Percentiles rank a stretch among this genome's conserved stretches.
Evolutionary conservation across 2,888 invertebrate genomes (phyloP).

Genomic region (Microctonus aethiopoides): DNA sequence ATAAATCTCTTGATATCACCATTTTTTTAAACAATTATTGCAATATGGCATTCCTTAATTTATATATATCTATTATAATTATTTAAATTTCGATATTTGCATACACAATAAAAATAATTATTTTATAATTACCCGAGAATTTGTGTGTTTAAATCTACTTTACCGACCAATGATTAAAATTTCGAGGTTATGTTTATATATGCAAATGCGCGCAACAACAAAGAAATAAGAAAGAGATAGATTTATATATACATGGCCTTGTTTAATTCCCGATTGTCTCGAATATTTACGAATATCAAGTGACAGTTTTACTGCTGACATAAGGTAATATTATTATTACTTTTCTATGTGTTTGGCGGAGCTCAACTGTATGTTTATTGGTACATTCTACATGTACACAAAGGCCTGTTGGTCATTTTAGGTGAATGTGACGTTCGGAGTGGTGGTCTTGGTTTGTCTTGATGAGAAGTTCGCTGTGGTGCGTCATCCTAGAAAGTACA

Average conservation of each 20-base stretch:
- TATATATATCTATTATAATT: constrained; percentile 31
- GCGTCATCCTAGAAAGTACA: constrained; percentile 15
- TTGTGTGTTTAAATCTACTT: not conserved
- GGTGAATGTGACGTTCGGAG: not conserved
- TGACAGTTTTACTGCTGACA: not conserved
- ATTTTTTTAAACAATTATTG: constrained; percentile 30
- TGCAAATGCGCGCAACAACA: too few relatives aligned
- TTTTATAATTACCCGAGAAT: not conserved
- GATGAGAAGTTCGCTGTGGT: not conserved
- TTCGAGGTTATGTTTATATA: not conserved
- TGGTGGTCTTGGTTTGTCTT: not conserved
- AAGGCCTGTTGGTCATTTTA: not conserved
- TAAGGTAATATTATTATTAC: not conserved
- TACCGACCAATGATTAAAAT: not conserved
- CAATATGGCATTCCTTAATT: constrained; percentile 43
- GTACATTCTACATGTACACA: not conserved
- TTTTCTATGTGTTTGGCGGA: not conserved
- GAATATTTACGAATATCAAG: constrained; percentile 2
- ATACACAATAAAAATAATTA: not conserved
- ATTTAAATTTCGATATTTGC: not conserved
- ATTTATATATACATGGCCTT: too few relatives aligned
- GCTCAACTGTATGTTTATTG: not conserved
- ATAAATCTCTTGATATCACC: not conserved
- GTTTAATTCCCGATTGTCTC: too few relatives aligned
- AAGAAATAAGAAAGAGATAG: too few relatives aligned